A percentile compares a stretch with the other conserved stretches of the same genome.
phyloP scores from a whole-genome alignment of 37 sponge, comb jelly and placozoan species.

The Hormiphora californensis region DNA sequence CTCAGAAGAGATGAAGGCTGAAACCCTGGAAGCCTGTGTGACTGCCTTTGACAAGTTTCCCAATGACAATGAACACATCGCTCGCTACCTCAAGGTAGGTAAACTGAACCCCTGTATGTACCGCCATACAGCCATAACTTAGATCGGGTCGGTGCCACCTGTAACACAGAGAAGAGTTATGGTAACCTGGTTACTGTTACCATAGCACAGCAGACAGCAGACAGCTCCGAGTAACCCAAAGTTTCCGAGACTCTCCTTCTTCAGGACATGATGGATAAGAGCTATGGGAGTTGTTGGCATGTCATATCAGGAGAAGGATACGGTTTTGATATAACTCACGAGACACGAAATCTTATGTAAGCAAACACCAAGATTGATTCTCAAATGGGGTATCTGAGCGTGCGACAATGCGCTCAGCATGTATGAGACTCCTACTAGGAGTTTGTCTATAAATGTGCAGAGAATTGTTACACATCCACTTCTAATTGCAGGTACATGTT shows the following conservation, averaged over 20 bases:
- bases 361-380: neutral
- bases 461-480: too few relatives aligned
- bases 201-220: too few relatives aligned
- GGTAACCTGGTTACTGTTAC: too few relatives aligned
- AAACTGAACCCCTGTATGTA: neutral
- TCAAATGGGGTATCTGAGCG: neutral
- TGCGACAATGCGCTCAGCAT: neutral
- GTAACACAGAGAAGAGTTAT: too few relatives aligned
- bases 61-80: neutral
- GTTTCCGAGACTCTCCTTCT: neutral
- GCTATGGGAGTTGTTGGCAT: neutral
- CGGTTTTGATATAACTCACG: slow-evolving; percentile 1
- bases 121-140: neutral
- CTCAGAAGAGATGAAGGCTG: neutral
- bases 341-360: neutral
- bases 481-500: neutral
- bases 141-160: too few relatives aligned
- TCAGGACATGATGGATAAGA: neutral
- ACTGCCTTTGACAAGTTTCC: slow-evolving; percentile 4
- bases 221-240: too few relatives aligned
- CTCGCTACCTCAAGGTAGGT: neutral
- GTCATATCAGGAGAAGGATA: neutral
- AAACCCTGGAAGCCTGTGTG: neutral
- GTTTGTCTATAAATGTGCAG: too few relatives aligned
- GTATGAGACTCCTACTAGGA: too few relatives aligned